phyloP scores from a whole-genome alignment of 1,140 invertebrate genomes.

The Drosophila melanica region DNA sequence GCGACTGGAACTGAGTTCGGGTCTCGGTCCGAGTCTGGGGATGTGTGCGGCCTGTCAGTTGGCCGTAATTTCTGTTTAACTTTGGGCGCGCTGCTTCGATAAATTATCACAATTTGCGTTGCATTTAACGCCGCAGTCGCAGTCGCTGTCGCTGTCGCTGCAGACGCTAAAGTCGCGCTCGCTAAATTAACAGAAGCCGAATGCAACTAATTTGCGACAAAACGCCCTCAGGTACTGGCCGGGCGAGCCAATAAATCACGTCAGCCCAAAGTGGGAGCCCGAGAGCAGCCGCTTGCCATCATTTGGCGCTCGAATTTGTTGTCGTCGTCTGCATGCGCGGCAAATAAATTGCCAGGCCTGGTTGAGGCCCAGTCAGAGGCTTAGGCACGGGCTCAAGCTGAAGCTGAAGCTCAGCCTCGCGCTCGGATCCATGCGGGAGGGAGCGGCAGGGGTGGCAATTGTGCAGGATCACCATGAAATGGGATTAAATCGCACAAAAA shows the following conservation, averaged over 20 bases:
- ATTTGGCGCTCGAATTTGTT: slow-evolving; percentile 81
- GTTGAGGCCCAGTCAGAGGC: slow-evolving; percentile 21
- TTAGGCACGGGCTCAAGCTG: slow-evolving; percentile 38
- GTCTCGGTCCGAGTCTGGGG: background rate
- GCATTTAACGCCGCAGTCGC: slow-evolving; percentile 57
- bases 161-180: slow-evolving; percentile 28
- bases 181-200: slow-evolving; percentile 83
- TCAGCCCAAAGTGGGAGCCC: slow-evolving; percentile 70
- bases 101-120: slow-evolving; percentile 82
- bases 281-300: slow-evolving; percentile 64
- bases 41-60: slow-evolving; percentile 52
- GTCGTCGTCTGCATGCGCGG: slow-evolving; percentile 73
- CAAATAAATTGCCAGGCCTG: slow-evolving; percentile 73
- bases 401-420: background rate
- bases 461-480: slow-evolving; percentile 83
- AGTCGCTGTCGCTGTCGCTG: slow-evolving; percentile 21
- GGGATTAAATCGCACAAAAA: slow-evolving; percentile 83
- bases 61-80: slow-evolving; percentile 76
- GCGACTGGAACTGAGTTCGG: background rate
- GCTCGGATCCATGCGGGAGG: slow-evolving; percentile 7
- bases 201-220: slow-evolving; percentile 83
- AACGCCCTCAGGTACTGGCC: slow-evolving; percentile 77
- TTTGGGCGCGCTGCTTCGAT: slow-evolving; percentile 67
- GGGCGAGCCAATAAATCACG: slow-evolving; percentile 76
- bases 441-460: slow-evolving; percentile 62